A percentile compares a stretch with the other conserved stretches of the same genome.
Evolutionary conservation across 2,113 vertebrate genomes (phyloP).

Genomic region (Embiotoca jacksoni): DNA sequence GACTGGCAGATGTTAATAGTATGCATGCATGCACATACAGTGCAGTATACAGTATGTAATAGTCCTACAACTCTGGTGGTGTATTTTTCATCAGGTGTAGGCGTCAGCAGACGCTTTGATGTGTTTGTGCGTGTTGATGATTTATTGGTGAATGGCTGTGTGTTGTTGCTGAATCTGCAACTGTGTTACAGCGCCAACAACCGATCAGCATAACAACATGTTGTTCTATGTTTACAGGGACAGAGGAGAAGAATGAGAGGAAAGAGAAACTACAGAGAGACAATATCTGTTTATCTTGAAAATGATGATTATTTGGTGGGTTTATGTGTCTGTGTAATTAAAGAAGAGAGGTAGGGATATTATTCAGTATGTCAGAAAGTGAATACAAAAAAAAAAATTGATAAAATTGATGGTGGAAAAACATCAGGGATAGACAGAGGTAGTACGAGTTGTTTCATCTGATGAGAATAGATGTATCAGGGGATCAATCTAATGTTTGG

Average conservation of each 20-base stretch:
- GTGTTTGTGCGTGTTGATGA: conserved; percentile 59
- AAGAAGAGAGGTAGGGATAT: not conserved
- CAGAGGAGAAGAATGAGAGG: conserved; percentile 22
- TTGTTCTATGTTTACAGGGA: conserved; percentile 51
- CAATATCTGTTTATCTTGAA: conserved; percentile 23
- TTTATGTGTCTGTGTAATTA: conserved; percentile 17
- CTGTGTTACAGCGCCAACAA: conserved; percentile 46
- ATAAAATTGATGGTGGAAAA: not conserved
- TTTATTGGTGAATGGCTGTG: conserved; percentile 69
- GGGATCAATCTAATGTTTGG: no score
- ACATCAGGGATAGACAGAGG: no score
- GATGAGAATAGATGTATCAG: no score
- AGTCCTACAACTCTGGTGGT: conserved; percentile 24
- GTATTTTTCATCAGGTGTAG: conserved; percentile 68
- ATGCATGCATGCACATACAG: conserved; percentile 71
- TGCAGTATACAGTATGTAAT: conserved; percentile 40
- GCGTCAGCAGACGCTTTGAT: conserved; percentile 38
- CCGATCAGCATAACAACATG: conserved; percentile 67
- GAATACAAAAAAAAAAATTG: not conserved
- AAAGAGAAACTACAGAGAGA: conserved; percentile 21
- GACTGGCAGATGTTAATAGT: conserved; percentile 73
- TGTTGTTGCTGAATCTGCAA: conserved; percentile 76
- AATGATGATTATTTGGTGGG: conserved; percentile 23
- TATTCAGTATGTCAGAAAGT: not conserved
- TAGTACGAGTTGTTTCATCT: no score